Conservation (phyloP, 2,888 invertebrate genomes). For the Dryadula phaetusa region DNA sequence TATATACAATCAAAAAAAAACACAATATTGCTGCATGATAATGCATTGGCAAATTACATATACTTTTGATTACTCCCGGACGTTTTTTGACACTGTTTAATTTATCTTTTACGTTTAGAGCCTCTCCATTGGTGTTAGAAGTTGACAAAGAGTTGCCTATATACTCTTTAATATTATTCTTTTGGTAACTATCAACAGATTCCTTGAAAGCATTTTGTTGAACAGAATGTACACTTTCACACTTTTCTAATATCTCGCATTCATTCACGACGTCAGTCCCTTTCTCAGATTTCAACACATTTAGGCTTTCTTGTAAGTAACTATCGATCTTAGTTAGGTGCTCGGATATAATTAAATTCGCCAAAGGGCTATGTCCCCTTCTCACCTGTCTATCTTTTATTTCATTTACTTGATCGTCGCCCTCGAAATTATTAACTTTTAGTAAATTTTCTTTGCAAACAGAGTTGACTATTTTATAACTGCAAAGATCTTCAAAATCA, state of each 20-base stretch:
- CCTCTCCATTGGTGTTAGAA: constrained; percentile 40
- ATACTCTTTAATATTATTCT: constrained; percentile 18
- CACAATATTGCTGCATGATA: constrained; percentile 81
- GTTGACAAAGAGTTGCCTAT: neutral
- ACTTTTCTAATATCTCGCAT: constrained; percentile 11
- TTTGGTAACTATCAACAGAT: constrained; percentile 27
- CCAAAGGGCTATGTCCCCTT: constrained; percentile 46
- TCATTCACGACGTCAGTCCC: constrained; percentile 10
- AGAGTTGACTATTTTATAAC: constrained; percentile 79
- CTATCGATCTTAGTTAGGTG: constrained; percentile 74
- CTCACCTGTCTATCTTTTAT: constrained; percentile 38
- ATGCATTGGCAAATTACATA: constrained; percentile 80
- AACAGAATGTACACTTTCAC: neutral
- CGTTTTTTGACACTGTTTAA: constrained; percentile 68
- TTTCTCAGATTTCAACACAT: constrained; percentile 48
- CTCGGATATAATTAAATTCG: constrained; percentile 69
- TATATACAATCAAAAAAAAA: constrained; percentile 81
- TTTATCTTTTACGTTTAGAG: constrained; percentile 53
- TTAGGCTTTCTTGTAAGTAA: constrained; percentile 75
- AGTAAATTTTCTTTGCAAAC: constrained; percentile 65
- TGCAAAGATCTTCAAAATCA: constrained; percentile 73
- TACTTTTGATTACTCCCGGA: constrained; percentile 65
- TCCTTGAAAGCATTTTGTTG: constrained; percentile 1
- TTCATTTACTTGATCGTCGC: constrained; percentile 27
- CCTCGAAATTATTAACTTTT: constrained; percentile 49